Percentiles rank a stretch among this genome's conserved stretches.
These are phyloP conservation scores for Bolinopsis microptera DNA, from an alignment of 37 sponge, comb jelly and placozoan species.

Conservation along the genomic window DNA sequence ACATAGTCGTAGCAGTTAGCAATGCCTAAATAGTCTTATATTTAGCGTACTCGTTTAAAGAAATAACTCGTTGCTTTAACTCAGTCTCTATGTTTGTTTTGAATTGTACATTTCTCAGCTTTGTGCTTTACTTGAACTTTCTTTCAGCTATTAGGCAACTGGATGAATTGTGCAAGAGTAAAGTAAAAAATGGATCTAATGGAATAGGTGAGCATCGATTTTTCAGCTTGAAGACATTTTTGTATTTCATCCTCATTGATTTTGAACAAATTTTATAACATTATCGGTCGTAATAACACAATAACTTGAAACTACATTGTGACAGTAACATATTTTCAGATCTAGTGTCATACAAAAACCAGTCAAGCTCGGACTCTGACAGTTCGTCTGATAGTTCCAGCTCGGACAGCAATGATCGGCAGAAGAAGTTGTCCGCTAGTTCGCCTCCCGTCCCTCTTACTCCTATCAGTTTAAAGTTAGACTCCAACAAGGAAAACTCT, in stretches of 20 bases:
- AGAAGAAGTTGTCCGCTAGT: not conserved
- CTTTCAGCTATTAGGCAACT: constrained; percentile 46
- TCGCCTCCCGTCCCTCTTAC: not conserved
- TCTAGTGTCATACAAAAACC: constrained; percentile 39
- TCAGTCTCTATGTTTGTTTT: not conserved
- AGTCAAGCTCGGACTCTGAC: constrained; percentile 1
- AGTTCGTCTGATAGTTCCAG: not conserved
- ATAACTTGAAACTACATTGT: too few species aligned
- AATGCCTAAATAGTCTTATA: too few species aligned
- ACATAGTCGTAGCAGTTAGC: too few species aligned
- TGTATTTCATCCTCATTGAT: too few species aligned
- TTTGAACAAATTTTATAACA: too few species aligned
- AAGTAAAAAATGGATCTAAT: not conserved
- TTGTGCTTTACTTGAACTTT: not conserved
- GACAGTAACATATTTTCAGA: constrained; percentile 58
- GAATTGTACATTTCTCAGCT: not conserved
- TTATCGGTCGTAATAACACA: too few species aligned
- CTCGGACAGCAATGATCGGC: not conserved
- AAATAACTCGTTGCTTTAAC: not conserved
- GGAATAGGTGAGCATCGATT: constrained; percentile 16
- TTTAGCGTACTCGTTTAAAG: not conserved
- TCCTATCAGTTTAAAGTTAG: not conserved
- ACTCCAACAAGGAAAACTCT: not conserved
- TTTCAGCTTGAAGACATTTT: too few species aligned
- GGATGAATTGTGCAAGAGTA: constrained; percentile 54